Evolutionary conservation across 2,888 invertebrate species (phyloP).

Genomic region (Eupithecia subfuscata): DNA sequence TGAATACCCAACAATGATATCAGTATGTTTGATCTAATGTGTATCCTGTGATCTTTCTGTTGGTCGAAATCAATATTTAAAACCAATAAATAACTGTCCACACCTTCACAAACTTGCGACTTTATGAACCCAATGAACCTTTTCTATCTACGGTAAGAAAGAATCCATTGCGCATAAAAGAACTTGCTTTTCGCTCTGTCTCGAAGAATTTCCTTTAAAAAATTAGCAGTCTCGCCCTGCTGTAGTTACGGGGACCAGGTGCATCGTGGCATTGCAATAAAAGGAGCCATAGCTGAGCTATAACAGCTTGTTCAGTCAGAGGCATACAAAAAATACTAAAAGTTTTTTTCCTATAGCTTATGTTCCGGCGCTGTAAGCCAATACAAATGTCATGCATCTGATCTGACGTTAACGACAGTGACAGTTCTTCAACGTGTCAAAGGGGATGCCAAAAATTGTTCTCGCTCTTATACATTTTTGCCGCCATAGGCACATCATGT

Average conservation of each 20-base stretch:
- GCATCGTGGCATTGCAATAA: slow-evolving; percentile 29
- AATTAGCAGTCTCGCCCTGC: slow-evolving; percentile 27
- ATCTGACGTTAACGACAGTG: too few species aligned
- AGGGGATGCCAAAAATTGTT: too few species aligned
- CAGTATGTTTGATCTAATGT: neutral
- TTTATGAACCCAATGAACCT: neutral
- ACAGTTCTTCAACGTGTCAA: too few species aligned
- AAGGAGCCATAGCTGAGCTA: slow-evolving; percentile 10
- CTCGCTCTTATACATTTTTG: too few species aligned
- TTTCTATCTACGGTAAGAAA: neutral
- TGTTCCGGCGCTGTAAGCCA: too few species aligned
- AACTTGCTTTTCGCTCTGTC: slow-evolving; percentile 5
- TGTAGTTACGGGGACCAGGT: slow-evolving; percentile 29
- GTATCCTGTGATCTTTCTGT: neutral
- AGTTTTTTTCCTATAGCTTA: too few species aligned
- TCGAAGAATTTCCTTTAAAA: slow-evolving; percentile 21
- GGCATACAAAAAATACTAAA: too few species aligned
- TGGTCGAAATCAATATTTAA: neutral
- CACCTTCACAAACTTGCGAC: neutral
- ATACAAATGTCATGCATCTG: too few species aligned
- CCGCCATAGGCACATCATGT: too few species aligned
- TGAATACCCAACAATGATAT: neutral
- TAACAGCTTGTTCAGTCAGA: neutral
- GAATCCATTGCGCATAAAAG: neutral
- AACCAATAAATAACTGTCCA: neutral